Percentiles rank a stretch among this genome's conserved stretches.
These are phyloP conservation scores for Halichoerus grypus DNA, from an alignment of 2,113 vertebrate genomes.

Conservation along the genomic window DNA sequence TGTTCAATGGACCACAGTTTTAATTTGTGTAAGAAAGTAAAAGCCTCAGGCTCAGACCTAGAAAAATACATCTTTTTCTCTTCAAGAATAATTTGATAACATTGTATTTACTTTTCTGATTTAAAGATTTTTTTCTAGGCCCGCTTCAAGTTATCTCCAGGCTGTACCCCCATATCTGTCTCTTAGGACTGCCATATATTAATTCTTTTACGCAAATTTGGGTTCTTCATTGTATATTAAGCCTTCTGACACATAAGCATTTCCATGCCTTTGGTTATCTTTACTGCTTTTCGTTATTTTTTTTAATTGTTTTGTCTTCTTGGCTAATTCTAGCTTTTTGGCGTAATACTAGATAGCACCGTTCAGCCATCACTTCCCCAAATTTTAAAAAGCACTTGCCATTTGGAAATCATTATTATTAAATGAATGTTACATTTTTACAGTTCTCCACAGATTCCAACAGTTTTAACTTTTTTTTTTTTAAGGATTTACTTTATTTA, in stretches of 20 bases:
- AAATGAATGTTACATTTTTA: background rate
- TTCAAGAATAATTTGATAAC: background rate
- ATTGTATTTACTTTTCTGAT: conserved; percentile 1
- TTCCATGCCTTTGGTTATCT: background rate
- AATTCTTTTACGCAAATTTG: background rate
- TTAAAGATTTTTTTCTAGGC: background rate
- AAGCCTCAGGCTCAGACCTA: background rate
- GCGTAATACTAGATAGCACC: background rate
- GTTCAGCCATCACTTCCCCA: background rate
- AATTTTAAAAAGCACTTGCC: background rate
- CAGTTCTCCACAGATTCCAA: background rate
- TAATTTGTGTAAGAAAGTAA: background rate
- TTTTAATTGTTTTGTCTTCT: background rate
- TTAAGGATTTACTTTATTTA: background rate
- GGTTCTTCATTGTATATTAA: background rate
- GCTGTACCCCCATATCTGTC: background rate
- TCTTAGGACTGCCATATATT: background rate
- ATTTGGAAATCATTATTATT: background rate
- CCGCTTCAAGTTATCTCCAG: background rate
- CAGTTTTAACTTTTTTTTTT: background rate
- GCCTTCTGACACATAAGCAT: background rate
- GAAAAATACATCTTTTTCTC: background rate
- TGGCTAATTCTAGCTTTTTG: background rate
- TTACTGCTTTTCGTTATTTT: background rate
- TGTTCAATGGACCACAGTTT: background rate